phyloP scores from a whole-genome alignment of 2,888 invertebrate genomes.

The Acleris literana region DNA sequence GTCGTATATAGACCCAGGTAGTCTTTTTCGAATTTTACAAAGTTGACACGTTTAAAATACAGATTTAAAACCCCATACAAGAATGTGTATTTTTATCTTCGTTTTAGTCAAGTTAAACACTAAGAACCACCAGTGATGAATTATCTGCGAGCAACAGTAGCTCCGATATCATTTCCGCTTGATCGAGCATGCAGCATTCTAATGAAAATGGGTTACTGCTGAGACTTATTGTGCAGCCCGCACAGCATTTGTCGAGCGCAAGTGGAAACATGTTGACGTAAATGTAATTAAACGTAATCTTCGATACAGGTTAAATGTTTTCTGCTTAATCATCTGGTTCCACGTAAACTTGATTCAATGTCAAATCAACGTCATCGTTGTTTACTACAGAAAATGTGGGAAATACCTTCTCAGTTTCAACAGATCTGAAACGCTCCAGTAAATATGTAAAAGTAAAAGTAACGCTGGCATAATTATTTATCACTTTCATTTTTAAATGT shows the following conservation, averaged over 20 bases:
- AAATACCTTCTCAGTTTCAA: neutral
- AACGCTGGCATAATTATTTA: too few relatives aligned
- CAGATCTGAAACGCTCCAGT: neutral
- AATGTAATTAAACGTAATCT: constrained; percentile 25
- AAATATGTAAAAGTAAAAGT: too few relatives aligned
- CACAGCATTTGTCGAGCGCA: constrained; percentile 2
- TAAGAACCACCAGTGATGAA: constrained; percentile 4
- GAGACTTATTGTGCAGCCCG: constrained; percentile 17
- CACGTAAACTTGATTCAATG: constrained; percentile 6
- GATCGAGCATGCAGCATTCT: constrained; percentile 24
- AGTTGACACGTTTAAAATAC: too few relatives aligned
- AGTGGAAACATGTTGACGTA: constrained; percentile 29
- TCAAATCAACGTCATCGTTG: neutral
- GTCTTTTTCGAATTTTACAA: too few relatives aligned
- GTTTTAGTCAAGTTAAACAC: neutral
- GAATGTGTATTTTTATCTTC: too few relatives aligned
- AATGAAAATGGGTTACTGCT: constrained; percentile 25
- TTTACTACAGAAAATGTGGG: neutral
- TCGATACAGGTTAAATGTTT: constrained; percentile 7
- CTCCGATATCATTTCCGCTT: constrained; percentile 19
- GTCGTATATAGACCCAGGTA: too few relatives aligned
- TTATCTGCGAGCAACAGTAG: constrained; percentile 1
- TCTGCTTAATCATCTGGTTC: constrained; percentile 6
- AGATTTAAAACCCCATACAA: too few relatives aligned
- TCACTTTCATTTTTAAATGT: neutral